Conservation (phyloP, 2,888 invertebrate species). For the Strigamia crassipes region DNA sequence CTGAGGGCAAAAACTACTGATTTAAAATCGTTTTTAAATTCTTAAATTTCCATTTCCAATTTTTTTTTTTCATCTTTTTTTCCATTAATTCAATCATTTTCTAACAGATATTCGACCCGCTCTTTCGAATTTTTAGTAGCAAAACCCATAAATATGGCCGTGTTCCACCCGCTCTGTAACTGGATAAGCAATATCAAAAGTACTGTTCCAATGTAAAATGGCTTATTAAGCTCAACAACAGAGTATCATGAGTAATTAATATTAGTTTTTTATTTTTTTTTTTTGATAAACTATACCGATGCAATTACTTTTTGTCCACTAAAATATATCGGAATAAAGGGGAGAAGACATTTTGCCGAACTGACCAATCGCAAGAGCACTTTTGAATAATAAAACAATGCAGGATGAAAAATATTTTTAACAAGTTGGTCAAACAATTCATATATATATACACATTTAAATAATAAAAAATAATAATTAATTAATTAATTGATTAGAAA, state of each 20-base stretch:
- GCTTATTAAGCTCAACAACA: conserved; percentile 48
- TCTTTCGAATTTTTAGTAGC: not conserved
- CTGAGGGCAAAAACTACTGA: conserved; percentile 16
- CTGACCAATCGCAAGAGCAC: conserved; percentile 48
- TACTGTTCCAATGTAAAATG: conserved; percentile 48
- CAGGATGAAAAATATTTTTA: conserved; percentile 43
- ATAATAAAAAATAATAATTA: not conserved
- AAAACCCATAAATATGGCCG: conserved; percentile 3
- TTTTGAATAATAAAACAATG: conserved; percentile 47
- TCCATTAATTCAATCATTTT: not conserved
- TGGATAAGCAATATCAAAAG: conserved; percentile 49
- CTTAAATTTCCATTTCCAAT: not conserved
- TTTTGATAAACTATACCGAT: conserved; percentile 46
- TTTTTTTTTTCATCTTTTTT: not conserved
- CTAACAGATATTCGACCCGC: conserved; percentile 5
- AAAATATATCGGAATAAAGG: conserved; percentile 33
- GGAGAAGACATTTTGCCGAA: conserved; percentile 47
- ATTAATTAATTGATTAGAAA: not conserved
- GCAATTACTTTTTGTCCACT: conserved; percentile 16
- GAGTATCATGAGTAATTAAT: conserved; percentile 45
- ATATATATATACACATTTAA: conserved; percentile 5
- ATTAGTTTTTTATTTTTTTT: not conserved
- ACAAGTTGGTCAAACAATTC: conserved; percentile 44
- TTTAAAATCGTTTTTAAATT: not conserved
- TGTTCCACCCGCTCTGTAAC: conserved; percentile 47